Conservation (phyloP, 1,140 invertebrate species). For the Pissodes strobi region DNA sequence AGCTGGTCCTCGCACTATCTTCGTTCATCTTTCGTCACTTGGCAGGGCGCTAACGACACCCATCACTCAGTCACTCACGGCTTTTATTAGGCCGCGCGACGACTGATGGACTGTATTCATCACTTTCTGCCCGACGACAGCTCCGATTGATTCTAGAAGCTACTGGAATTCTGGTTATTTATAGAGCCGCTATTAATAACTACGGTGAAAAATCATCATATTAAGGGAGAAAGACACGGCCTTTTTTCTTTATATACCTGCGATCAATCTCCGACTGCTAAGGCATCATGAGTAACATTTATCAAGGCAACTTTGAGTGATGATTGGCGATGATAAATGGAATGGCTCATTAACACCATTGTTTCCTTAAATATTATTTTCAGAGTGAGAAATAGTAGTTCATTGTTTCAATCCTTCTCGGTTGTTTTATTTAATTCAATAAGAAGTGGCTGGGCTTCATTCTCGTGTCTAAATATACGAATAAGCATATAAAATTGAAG, state of each 20-base stretch:
- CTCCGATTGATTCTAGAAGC: slow-evolving; percentile 38
- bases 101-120: slow-evolving; percentile 35
- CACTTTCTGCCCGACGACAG: slow-evolving; percentile 28
- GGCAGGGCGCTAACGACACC: slow-evolving; percentile 32
- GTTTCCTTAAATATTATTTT: slow-evolving; percentile 9
- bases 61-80: slow-evolving; percentile 31
- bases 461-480: too few species aligned
- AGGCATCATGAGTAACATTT: slow-evolving; percentile 23
- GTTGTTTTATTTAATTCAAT: too few species aligned
- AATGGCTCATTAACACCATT: slow-evolving; percentile 22
- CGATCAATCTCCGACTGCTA: slow-evolving; percentile 20
- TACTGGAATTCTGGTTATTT: slow-evolving; percentile 37
- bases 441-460: too few species aligned
- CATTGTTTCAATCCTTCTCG: not conserved
- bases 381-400: not conserved
- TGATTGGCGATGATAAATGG: slow-evolving; percentile 16
- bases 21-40: slow-evolving; percentile 18
- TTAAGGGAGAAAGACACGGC: slow-evolving; percentile 28
- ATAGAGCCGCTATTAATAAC: slow-evolving; percentile 32
- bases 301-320: slow-evolving; percentile 21
- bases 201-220: slow-evolving; percentile 35
- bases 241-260: slow-evolving; percentile 34
- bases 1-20: slow-evolving; percentile 9
- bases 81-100: slow-evolving; percentile 35
- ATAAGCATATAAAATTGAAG: too few species aligned